A percentile compares a stretch with the other conserved stretches of the same genome.
Conservation (phyloP, 2,888 invertebrate genomes). For the Dolomedes plantarius region DNA sequence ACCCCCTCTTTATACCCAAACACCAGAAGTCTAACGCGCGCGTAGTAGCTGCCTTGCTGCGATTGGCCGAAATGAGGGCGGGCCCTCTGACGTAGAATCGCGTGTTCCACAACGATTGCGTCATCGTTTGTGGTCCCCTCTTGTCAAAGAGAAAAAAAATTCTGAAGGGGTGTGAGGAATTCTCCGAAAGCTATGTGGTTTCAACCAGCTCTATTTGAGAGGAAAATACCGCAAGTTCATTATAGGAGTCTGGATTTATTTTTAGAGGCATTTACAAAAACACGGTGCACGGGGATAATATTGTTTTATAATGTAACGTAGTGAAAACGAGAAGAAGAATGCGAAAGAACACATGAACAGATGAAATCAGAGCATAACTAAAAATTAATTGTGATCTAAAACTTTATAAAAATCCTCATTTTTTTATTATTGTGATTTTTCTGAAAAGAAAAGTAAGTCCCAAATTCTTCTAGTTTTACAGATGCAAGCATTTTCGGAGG, state of each 20-base stretch:
- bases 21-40: constrained; percentile 41
- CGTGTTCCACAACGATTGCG: constrained; percentile 58
- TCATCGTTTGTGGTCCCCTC: constrained; percentile 18
- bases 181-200: background rate
- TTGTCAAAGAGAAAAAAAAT: constrained; percentile 2
- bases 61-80: constrained; percentile 36
- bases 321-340: no score
- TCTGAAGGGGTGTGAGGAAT: background rate
- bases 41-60: background rate
- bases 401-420: no score
- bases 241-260: background rate
- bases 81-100: constrained; percentile 60
- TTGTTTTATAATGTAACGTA: no score
- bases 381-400: no score
- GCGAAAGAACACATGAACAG: no score
- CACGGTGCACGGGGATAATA: no score
- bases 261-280: background rate
- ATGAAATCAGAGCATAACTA: no score
- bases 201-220: background rate
- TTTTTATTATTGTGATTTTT: no score
- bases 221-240: background rate
- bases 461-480: no score
- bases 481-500: no score
- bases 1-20: constrained; percentile 48
- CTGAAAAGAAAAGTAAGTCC: no score